Evolutionary conservation across 2,113 vertebrate species (phyloP), one percentile per base, ranked within the genome.

Genomic region (Globicephala melas): DNA sequence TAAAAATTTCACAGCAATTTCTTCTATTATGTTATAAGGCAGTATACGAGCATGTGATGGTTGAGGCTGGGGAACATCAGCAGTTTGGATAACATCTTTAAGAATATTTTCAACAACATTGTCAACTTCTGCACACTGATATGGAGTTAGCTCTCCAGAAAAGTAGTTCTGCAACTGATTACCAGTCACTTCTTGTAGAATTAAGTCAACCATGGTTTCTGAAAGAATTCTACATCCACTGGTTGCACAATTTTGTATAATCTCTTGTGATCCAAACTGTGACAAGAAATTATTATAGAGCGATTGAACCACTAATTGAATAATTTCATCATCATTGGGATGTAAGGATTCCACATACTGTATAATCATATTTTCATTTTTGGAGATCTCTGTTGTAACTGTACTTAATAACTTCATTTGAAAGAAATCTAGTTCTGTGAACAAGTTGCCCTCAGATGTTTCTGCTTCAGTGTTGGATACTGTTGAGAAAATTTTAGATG

Each of bases 111-210:
- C 98, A 63, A 97, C 94, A 53, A 93, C 65, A 7, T 0, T 77
- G 67, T 98, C 97, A 44, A 97, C 83, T 94, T 98, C 95, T 17
- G 76, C 95, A 88, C 97, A 97, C 25, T 98, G 97, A 84, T 77
- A 11, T 5, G 97, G 96, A 21, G 91, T 98, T 82, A 97, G 62
- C 38, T 97, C 97, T 80, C 97, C 95, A 60, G 95, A 97, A 84
- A 98, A 98, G 71, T 98, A 98, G 6, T 93, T 96, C 84, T 98
- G 98, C 68, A 98, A 47, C 55, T 98, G 97, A 88, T 97, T 97
- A 20, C 97, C 97, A 67, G 96, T 50, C 8, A 97, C 89, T 94
- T 98, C 98, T 89, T 81, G 93, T 33, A 97, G 53, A 62, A 98
- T 91, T 71, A 97, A 89, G 26, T 98, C 97, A 44, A 97, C 94